A percentile compares a stretch with the other conserved stretches of the same genome.
These are phyloP conservation scores for Spisula subtruncata DNA, from an alignment of 2,888 invertebrate genomes.

Conservation along the genomic window DNA sequence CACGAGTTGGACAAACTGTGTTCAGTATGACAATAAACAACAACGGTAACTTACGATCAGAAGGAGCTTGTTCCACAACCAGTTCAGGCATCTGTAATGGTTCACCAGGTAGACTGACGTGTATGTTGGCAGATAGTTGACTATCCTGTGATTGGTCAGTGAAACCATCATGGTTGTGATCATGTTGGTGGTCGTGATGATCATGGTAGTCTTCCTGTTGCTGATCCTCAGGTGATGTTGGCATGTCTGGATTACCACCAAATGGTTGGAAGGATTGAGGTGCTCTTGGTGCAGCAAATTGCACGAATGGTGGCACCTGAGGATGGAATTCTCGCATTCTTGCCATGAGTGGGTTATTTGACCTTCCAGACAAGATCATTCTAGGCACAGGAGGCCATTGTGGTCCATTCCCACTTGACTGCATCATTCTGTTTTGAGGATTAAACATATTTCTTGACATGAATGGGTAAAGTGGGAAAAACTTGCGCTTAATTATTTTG, in stretches of 20 bases:
- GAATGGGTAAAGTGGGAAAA: conserved; percentile 38
- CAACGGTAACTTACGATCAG: conserved; percentile 49
- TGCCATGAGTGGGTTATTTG: conserved; percentile 15
- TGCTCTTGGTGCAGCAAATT: background rate
- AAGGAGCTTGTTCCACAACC: conserved; percentile 62
- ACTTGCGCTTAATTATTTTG: conserved; percentile 36
- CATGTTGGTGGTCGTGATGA: background rate
- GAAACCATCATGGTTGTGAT: conserved; percentile 30
- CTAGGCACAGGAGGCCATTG: conserved; percentile 26
- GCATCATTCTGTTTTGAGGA: background rate
- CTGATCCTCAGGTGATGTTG: background rate
- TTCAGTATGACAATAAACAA: too few species aligned
- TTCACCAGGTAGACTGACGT: conserved; percentile 59
- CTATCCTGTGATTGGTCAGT: conserved; percentile 11
- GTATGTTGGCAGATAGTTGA: conserved; percentile 23
- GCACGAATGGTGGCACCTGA: conserved; percentile 25
- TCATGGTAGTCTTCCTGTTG: conserved; percentile 9
- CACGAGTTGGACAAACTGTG: too few species aligned
- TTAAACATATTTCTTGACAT: conserved; percentile 23
- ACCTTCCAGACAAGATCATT: conserved; percentile 48
- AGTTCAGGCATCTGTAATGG: conserved; percentile 67
- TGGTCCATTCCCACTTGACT: background rate
- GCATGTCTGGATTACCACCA: background rate
- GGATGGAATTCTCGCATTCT: conserved; percentile 52
- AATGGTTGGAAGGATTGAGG: background rate